Conservation (phyloP, 2,113 vertebrate genomes). For the Amphiprion ocellaris region DNA sequence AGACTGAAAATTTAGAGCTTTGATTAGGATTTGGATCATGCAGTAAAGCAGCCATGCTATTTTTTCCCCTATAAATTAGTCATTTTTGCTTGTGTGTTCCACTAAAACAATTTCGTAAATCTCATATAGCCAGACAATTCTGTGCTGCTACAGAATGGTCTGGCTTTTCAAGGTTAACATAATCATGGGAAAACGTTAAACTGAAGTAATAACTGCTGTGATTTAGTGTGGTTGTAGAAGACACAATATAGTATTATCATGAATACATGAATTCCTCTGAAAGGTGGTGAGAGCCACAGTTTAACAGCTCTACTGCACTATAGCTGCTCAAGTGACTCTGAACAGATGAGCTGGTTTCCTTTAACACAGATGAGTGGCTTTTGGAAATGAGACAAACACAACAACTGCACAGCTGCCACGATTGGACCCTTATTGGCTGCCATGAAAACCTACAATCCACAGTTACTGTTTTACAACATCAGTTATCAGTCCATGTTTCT, state of each 20-base stretch:
- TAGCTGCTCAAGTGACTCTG: constrained; percentile 33
- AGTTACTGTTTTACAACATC: constrained; percentile 26
- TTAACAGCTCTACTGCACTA: constrained; percentile 48
- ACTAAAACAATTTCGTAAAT: too few relatives aligned
- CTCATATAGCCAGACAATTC: too few relatives aligned
- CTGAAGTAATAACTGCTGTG: constrained; percentile 48
- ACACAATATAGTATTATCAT: constrained; percentile 36
- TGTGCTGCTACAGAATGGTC: too few relatives aligned
- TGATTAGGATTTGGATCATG: too few relatives aligned
- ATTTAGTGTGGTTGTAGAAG: constrained; percentile 34
- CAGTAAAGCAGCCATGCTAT: too few relatives aligned
- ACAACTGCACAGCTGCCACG: constrained; percentile 6
- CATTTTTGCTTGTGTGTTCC: too few relatives aligned
- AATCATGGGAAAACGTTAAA: constrained; percentile 39
- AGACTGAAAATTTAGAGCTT: too few relatives aligned
- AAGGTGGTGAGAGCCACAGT: constrained; percentile 56
- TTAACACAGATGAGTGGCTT: constrained; percentile 34
- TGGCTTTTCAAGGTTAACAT: too few relatives aligned
- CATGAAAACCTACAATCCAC: neutral
- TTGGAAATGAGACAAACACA: constrained; percentile 17
- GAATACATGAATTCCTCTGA: constrained; percentile 38
- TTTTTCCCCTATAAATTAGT: too few relatives aligned
- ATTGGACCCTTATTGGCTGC: constrained; percentile 26
- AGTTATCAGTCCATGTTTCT: constrained; percentile 8
- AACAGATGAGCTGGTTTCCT: constrained; percentile 27